These are phyloP conservation scores for Drosophila littoralis DNA, from an alignment of 1,140 invertebrate species.

Conservation along the genomic window DNA sequence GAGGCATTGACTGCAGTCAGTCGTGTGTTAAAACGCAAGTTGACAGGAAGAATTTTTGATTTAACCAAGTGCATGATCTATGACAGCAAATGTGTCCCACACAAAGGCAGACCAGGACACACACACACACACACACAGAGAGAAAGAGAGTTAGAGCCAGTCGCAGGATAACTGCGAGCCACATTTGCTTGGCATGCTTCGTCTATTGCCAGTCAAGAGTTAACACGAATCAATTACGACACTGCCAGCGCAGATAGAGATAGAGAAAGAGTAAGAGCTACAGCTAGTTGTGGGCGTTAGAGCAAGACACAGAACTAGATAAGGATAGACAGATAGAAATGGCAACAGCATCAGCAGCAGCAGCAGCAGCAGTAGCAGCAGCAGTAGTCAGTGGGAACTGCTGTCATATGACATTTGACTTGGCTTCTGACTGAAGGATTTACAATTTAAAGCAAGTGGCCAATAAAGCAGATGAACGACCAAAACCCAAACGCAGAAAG, in stretches of 20 bases:
- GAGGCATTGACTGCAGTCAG: slow-evolving; percentile 61
- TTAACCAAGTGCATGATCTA: slow-evolving; percentile 82
- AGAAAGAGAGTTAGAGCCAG: slow-evolving; percentile 12
- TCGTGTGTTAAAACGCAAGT: slow-evolving; percentile 69
- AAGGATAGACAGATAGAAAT: slow-evolving; percentile 3
- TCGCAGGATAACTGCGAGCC: slow-evolving; percentile 56
- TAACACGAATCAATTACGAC: slow-evolving; percentile 82
- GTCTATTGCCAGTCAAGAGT: slow-evolving; percentile 82
- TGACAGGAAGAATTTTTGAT: slow-evolving; percentile 78
- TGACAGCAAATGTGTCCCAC: slow-evolving; percentile 77
- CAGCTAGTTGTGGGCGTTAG: background rate
- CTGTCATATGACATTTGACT: slow-evolving; percentile 80
- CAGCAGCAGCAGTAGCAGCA: slow-evolving; percentile 36
- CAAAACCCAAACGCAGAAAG: slow-evolving; percentile 40
- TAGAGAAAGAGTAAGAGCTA: slow-evolving; percentile 31
- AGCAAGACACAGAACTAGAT: slow-evolving; percentile 7
- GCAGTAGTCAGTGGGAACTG: slow-evolving; percentile 37
- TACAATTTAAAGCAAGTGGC: slow-evolving; percentile 83
- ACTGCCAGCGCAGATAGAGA: slow-evolving; percentile 44
- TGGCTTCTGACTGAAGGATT: slow-evolving; percentile 74
- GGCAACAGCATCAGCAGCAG: slow-evolving; percentile 32
- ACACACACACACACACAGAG: background rate
- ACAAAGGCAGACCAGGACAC: slow-evolving; percentile 56
- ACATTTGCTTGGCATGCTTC: slow-evolving; percentile 77
- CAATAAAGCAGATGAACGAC: slow-evolving; percentile 81